These are phyloP conservation scores for Atherinomorus stipes DNA, from an alignment of 2,113 vertebrate genomes.

Conservation along the genomic window DNA sequence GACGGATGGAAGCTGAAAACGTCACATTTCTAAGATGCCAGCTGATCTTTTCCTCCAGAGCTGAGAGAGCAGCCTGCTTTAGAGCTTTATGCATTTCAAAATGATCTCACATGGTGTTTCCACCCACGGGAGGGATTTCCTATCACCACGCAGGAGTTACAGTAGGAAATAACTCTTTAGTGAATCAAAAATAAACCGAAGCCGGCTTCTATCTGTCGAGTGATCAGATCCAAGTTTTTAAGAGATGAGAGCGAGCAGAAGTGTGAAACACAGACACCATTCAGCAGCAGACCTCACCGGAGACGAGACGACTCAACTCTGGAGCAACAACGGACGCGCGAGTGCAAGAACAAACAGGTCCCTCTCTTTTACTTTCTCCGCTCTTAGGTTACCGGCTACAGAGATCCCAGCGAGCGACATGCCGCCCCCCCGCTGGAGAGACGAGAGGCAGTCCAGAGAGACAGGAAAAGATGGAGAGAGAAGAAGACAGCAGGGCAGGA, in stretches of 20 bases:
- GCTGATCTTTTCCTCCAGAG: too few species aligned
- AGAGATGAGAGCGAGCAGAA: too few species aligned
- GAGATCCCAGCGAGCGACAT: constrained; percentile 54
- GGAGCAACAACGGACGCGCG: background rate
- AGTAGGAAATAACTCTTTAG: too few species aligned
- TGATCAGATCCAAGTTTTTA: background rate
- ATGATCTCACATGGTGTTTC: too few species aligned
- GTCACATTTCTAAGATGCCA: too few species aligned
- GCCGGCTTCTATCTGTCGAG: background rate
- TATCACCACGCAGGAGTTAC: too few species aligned
- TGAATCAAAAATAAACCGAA: too few species aligned
- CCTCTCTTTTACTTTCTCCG: constrained; percentile 21
- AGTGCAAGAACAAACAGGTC: constrained; percentile 11
- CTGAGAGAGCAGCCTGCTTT: too few species aligned
- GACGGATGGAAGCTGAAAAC: background rate
- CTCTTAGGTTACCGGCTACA: background rate
- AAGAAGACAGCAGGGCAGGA: constrained; percentile 38
- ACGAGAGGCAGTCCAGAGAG: constrained; percentile 43
- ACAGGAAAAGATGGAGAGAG: constrained; percentile 37
- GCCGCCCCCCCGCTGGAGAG: constrained; percentile 32
- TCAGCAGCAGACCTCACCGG: constrained; percentile 55
- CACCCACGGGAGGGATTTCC: too few species aligned
- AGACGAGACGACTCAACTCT: constrained; percentile 33
- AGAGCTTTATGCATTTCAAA: too few species aligned
- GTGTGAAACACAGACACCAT: constrained; percentile 16